Conservation (phyloP, 2,797 vertebrate genomes). For the Scyliorhinus canicula region DNA sequence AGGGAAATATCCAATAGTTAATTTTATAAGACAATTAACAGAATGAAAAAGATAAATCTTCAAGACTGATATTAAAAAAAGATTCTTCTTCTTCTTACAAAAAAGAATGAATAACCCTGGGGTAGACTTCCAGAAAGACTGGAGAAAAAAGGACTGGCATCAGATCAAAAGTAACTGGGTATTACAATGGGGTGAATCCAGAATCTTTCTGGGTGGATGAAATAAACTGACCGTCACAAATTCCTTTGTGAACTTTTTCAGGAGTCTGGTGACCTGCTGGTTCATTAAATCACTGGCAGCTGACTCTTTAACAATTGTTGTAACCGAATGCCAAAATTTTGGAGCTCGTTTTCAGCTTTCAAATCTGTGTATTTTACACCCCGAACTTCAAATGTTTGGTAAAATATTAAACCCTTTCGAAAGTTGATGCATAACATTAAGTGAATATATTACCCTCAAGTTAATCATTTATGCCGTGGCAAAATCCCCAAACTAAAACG, state of each 20-base stretch:
- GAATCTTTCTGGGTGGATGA: not conserved
- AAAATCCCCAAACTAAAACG: not conserved
- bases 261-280: not conserved
- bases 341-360: not conserved
- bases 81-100: not conserved
- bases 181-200: too few species aligned
- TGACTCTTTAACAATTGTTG: not conserved
- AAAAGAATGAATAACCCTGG: not conserved
- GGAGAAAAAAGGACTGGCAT: not conserved
- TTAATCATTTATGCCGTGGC: not conserved
- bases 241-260: not conserved
- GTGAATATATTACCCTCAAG: not conserved
- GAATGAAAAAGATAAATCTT: not conserved
- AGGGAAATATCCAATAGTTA: not conserved
- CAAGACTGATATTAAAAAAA: not conserved
- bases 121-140: not conserved
- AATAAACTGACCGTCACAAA: not conserved
- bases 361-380: not conserved
- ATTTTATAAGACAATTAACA: not conserved
- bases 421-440: not conserved
- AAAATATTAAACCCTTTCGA: not conserved
- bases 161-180: not conserved
- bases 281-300: not conserved
- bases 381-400: not conserved
- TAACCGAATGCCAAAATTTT: not conserved